Conservation (phyloP, 1,140 invertebrate genomes). For the Phortica variegata region DNA sequence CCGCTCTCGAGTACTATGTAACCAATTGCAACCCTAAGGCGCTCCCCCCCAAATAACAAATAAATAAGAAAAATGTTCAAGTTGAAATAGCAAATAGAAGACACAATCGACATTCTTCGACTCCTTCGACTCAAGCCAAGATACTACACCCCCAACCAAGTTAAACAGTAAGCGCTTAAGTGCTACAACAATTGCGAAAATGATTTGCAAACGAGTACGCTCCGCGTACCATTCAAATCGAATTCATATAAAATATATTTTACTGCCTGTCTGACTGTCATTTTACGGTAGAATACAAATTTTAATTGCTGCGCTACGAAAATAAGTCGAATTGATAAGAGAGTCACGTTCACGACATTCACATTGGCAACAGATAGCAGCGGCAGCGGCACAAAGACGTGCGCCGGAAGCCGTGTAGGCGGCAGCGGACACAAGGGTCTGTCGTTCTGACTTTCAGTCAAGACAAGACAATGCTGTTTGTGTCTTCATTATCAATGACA, state of each 20-base stretch:
- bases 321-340: slow-evolving; percentile 48
- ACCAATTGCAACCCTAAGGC: too few relatives aligned
- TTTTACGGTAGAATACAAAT: slow-evolving; percentile 44
- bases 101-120: slow-evolving; percentile 18
- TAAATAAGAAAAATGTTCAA: slow-evolving; percentile 29
- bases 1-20: too few relatives aligned
- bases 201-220: slow-evolving; percentile 46
- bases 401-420: background rate
- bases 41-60: too few relatives aligned
- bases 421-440: background rate
- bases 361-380: slow-evolving; percentile 14
- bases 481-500: slow-evolving; percentile 51
- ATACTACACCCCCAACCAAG: slow-evolving; percentile 18
- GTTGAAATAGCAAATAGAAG: background rate
- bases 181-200: slow-evolving; percentile 33
- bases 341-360: slow-evolving; percentile 50
- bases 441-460: too few relatives aligned
- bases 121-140: too few relatives aligned
- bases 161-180: too few relatives aligned
- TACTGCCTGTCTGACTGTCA: slow-evolving; percentile 7
- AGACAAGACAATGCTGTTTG: slow-evolving; percentile 44
- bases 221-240: slow-evolving; percentile 38
- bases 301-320: slow-evolving; percentile 39
- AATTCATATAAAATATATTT: slow-evolving; percentile 24
- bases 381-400: slow-evolving; percentile 12